phyloP scores from a whole-genome alignment of 2,113 vertebrate genomes.

The Varanus salvator region DNA sequence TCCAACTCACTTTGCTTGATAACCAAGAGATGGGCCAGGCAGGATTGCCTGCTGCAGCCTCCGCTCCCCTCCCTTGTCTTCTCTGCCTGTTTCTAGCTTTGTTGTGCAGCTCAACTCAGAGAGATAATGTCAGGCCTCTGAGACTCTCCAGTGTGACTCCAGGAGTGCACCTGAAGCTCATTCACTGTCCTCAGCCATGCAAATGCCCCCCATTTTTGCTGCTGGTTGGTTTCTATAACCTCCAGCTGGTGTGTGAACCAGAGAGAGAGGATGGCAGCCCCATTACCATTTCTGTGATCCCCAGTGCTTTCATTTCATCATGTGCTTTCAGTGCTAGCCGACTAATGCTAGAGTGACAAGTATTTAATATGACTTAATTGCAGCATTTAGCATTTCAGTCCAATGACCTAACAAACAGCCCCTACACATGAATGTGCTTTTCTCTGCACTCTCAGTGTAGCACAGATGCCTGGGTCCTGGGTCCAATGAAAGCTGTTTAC shows the following conservation, averaged over 20 bases:
- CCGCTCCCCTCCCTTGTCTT: background rate
- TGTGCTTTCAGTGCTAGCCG: background rate
- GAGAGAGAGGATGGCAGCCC: background rate
- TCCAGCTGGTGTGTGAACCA: background rate
- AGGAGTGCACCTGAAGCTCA: background rate
- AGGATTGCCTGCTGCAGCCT: background rate
- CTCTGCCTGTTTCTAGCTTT: background rate
- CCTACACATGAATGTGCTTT: conserved; percentile 20
- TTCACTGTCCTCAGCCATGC: background rate
- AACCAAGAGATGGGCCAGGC: background rate
- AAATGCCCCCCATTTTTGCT: background rate
- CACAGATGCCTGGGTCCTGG: conserved; percentile 26
- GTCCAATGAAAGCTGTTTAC: conserved; percentile 37
- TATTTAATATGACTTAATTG: conserved; percentile 29
- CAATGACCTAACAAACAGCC: background rate
- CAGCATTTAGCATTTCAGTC: conserved; percentile 19
- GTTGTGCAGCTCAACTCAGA: background rate
- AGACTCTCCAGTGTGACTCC: background rate
- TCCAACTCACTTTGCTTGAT: background rate
- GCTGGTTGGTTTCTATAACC: background rate
- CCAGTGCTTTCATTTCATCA: background rate
- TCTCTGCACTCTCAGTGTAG: conserved; percentile 26
- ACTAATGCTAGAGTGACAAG: conserved; percentile 9
- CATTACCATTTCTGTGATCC: background rate
- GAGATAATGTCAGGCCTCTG: background rate